Evolutionary conservation across 2,797 vertebrate genomes (phyloP), one percentile per base, ranked within the genome.

Genomic region (Tiaroga cobitis): DNA sequence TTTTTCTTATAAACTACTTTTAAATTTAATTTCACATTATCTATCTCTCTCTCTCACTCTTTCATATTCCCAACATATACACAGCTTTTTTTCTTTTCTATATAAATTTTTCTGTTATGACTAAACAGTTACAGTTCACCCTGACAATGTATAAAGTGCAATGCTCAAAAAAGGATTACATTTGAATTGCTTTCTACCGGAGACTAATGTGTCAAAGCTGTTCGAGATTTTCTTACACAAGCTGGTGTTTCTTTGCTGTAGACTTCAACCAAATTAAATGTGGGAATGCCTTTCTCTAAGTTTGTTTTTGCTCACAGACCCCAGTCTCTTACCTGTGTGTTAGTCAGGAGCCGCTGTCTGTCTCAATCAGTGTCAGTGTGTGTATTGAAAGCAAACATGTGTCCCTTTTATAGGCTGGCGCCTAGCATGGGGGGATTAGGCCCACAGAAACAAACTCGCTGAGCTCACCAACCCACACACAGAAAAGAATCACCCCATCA

Each of bases 401-500:
- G 56, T 24, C n/a, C 85, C 92, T 93, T 95, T 94, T 95, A 96
- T 95, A 95, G 85, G 91, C 94, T 93, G 91, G 93, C 90, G 89
- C 83, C 21, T 89, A 83, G 91, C 88, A 87, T 49, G 89, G 81
- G 87, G 92, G 94, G 94, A 95, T 95, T 95, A 95, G 54, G 59
- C 65, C 43, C 89, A 93, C 86, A 93, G 91, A 95, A 94, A 92
- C 92, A 95, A 95, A 95, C 89, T 92, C 89, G 95, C 95, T 96
- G 95, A 95, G 94, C 94, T 92, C 93, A 95, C 92, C 93, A 91
- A 90, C 91, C 85, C 89, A 82, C 84, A 82, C 89, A 94, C 90
- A 95, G 94, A 95, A 95, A 93, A 94, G 93, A 95, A 93, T 89
- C 88, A 93, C 93, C 89, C 94, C 92, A 95, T 96, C 95, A 96